Evolutionary conservation across 2,797 vertebrate species (phyloP).

Genomic region (Myotis myotis): DNA sequence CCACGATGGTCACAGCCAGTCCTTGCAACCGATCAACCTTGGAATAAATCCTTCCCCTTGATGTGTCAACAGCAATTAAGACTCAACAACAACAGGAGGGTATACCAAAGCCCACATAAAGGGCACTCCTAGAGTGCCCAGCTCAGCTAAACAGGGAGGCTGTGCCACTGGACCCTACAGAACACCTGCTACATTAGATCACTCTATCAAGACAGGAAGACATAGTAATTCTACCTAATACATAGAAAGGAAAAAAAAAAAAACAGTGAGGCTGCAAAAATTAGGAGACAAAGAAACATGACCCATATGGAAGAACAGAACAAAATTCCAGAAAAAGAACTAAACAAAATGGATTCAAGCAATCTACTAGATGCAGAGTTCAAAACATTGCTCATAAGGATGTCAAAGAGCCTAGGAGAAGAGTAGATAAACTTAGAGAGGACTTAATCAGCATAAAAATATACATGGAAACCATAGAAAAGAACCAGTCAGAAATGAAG

Average conservation of each 20-base stretch:
- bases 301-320: background rate
- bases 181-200: background rate
- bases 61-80: background rate
- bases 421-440: background rate
- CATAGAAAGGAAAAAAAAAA: background rate
- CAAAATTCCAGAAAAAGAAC: background rate
- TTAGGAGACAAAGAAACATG: background rate
- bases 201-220: background rate
- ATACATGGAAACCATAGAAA: background rate
- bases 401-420: background rate
- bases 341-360: background rate
- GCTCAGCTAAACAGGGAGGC: background rate
- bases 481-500: background rate
- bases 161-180: background rate
- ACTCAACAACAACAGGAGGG: background rate
- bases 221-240: background rate
- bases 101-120: background rate
- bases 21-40: background rate
- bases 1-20: background rate
- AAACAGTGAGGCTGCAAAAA: background rate
- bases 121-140: background rate
- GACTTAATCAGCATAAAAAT: background rate
- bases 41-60: background rate
- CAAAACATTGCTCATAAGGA: background rate
- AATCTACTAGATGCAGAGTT: background rate